phyloP scores from a whole-genome alignment of 2,888 invertebrate genomes.

The Oligia latruncula region DNA sequence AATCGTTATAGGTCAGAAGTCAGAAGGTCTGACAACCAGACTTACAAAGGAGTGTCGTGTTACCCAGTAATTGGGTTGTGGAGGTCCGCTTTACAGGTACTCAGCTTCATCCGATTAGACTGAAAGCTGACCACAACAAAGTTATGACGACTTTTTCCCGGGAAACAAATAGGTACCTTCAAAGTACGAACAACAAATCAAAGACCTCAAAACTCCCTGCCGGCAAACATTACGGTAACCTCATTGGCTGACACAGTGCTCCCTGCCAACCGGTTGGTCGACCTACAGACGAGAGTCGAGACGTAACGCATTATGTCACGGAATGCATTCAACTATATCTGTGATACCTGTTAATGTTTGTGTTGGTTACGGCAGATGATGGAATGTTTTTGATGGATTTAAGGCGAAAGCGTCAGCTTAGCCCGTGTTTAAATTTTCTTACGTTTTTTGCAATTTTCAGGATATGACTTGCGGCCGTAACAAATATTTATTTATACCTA shows the following conservation, averaged over 20 bases:
- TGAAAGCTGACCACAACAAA: background rate
- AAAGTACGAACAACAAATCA: background rate
- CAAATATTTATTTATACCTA: no score
- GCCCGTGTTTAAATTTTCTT: background rate
- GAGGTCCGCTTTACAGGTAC: background rate
- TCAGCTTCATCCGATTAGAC: background rate
- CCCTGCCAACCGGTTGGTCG: slow-evolving; percentile 61
- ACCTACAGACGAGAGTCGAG: slow-evolving; percentile 56
- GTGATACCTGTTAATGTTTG: slow-evolving; percentile 35
- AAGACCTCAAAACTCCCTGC: slow-evolving; percentile 1
- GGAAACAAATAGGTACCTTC: background rate
- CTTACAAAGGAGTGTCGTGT: background rate
- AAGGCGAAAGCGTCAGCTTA: background rate
- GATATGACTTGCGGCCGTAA: no score
- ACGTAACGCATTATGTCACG: slow-evolving; percentile 60
- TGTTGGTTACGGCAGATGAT: slow-evolving; percentile 18
- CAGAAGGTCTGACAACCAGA: background rate
- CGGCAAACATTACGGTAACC: slow-evolving; percentile 46
- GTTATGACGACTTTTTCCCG: background rate
- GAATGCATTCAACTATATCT: slow-evolving; percentile 36
- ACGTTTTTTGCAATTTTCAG: no score
- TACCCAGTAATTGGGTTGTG: no score
- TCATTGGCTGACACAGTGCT: slow-evolving; percentile 63
- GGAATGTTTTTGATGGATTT: slow-evolving; percentile 6
- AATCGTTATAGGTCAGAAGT: background rate